Evolutionary conservation across 1,140 invertebrate genomes (phyloP), one percentile per base, ranked within the genome.

Genomic region (Monochamus saltuarius): DNA sequence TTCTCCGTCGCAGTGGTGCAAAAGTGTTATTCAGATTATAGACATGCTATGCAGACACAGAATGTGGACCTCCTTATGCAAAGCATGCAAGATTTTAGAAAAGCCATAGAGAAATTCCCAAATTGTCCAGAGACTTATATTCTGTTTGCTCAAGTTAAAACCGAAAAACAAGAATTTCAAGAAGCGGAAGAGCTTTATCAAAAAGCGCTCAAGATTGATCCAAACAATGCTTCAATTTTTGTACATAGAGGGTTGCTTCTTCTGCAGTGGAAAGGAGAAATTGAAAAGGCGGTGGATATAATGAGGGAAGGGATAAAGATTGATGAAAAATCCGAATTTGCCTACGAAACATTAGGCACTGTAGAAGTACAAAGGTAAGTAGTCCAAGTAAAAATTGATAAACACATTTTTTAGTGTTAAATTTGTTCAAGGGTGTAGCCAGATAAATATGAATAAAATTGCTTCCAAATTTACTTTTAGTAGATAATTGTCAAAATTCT

Each of bases 311-410:
- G 92, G 2, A 85, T 97, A 56, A 84, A 90, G 72, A 80, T 94
- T 60, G 95, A 98, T 81, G 84, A 90, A 19, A 92, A 91, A 77
- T 97, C 94, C 82, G 89, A 94, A 80, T 91, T 95, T 82, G 95
- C 90, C 10, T 97, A 94, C 79, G 95, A 98, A 81, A 95, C 94
- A 22, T 80, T 97, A 47, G 95, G 91, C 61, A 95, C 93, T 1
- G 89, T 98, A 63, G 91, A 95, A 86, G 89, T 96, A 62, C 94
- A 97, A 80, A 87, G 89, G 91, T 93, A 81, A 81, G 78, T 61
- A 35, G 9, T 53, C n/a, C n/a, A n/a, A n/a, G n/a, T n/a, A n/a
- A n/a, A n/a, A n/a, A n/a, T n/a, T n/a, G n/a, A n/a, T n/a, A n/a
- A n/a, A n/a, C n/a, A n/a, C n/a, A n/a, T n/a, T n/a, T n/a, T n/a